Base-by-base conservation (phyloP, 2,797 vertebrate species). In the Danio kyathit region DNA sequence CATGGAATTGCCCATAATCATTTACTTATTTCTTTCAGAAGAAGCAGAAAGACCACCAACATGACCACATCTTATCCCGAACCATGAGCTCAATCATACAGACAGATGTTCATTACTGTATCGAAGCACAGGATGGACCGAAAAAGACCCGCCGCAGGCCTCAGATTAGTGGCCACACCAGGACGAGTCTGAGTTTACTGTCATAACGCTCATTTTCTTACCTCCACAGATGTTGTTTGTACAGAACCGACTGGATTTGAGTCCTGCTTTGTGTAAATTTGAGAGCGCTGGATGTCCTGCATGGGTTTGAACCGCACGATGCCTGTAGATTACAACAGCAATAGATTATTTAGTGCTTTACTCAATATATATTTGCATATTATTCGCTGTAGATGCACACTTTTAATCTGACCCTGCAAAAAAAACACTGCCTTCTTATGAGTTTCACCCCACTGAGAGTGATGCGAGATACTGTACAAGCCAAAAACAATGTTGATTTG, bases 21-120 rank as follows among this genome's bases (percentile, higher is more conserved):
- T 29, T 60, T 60, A 61, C 71, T 65, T 84, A 13, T 49, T 19
- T 38, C 49, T 38, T 75, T 78, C 70, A 96, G 95, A 95, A 0
- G 94, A 95, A 84, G 88, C 89, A 19, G 93, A 94, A 87, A 91
- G 83, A 82, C 89, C 91, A 14, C 93, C 93, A 73, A 95, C 94
- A 89, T 95, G 93, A 95, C 87, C 67, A 57, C 66, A 63, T 82
- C 69, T 44, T 69, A 71, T 76, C 75, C 59, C 82, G 65, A 83
- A 88, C 60, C 82, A 81, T 48, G 61, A 80, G 70, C 66, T 73
- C 88, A 85, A 72, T 83, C 84, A 74, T 29, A 29, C 29, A 3
- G 17, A 44, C 76, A 82, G 82, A 79, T 44, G 75, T 85, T 84
- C 89, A 86, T 87, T 66, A 83, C 21, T 80, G 86, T 77, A 83